Evolutionary conservation across 2,888 invertebrate species (phyloP).

Genomic region (Amphipoea oculea): DNA sequence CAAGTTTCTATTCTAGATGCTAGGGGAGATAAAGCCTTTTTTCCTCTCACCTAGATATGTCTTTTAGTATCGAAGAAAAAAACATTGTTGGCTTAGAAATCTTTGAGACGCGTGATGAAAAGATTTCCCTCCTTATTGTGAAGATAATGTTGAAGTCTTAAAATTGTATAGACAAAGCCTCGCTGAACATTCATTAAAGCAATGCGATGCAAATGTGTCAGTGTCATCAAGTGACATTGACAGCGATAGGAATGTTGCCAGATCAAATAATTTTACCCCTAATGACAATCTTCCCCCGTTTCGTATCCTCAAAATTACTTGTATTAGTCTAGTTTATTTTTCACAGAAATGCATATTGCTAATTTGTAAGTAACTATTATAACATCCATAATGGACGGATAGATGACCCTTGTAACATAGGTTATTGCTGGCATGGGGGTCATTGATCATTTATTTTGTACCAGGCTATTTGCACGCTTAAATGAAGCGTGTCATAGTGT

Average conservation of each 20-base stretch:
- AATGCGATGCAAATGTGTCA: too few species aligned
- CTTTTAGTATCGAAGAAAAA: background rate
- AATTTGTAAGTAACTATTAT: too few species aligned
- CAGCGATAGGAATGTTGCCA: background rate
- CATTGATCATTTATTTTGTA: too few species aligned
- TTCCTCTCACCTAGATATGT: background rate
- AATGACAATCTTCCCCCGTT: background rate
- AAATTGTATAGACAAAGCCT: background rate
- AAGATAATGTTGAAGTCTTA: background rate
- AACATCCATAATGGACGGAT: too few species aligned
- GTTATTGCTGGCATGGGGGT: too few species aligned
- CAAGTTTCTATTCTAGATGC: background rate
- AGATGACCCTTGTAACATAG: too few species aligned
- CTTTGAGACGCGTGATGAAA: conserved; percentile 1
- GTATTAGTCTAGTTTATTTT: too few species aligned
- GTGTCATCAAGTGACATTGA: too few species aligned
- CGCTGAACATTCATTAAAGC: background rate
- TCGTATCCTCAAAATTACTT: too few species aligned
- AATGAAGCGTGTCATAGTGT: too few species aligned
- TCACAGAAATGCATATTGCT: too few species aligned
- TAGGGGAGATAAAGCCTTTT: background rate
- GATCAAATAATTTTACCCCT: background rate
- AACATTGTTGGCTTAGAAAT: conserved; percentile 1
- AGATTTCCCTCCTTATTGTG: background rate
- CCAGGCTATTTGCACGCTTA: too few species aligned